Evolutionary conservation across 2,888 invertebrate genomes (phyloP).

Genomic region (Chesias legatella): DNA sequence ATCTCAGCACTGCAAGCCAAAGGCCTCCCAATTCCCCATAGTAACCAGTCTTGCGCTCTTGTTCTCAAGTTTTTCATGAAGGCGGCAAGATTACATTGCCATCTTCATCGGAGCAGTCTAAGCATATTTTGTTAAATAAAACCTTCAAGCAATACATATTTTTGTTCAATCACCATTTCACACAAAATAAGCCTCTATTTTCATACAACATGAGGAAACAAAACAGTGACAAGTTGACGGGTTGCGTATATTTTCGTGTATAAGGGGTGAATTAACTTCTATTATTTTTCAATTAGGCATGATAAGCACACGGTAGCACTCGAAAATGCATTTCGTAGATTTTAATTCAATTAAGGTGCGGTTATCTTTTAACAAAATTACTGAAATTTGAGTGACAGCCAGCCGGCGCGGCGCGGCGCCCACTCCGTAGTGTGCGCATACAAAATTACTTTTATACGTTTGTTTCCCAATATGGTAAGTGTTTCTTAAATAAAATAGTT

Average conservation of each 20-base stretch:
- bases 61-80: too few species aligned
- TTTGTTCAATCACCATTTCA: neutral
- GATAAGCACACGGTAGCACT: constrained; percentile 42
- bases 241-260: constrained; percentile 49
- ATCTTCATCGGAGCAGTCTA: too few species aligned
- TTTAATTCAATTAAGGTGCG: constrained; percentile 37
- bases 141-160: too few species aligned
- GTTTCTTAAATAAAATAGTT: constrained; percentile 1
- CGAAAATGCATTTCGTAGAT: constrained; percentile 39
- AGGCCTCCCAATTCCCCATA: too few species aligned
- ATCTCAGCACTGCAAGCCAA: too few species aligned
- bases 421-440: constrained; percentile 40
- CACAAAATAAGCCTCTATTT: neutral
- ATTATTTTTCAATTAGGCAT: constrained; percentile 61
- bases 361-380: constrained; percentile 40
- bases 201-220: constrained; percentile 7
- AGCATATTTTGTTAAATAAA: too few species aligned
- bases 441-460: constrained; percentile 27
- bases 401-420: constrained; percentile 29
- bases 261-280: constrained; percentile 45
- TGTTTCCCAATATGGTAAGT: constrained; percentile 25
- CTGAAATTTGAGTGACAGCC: constrained; percentile 29
- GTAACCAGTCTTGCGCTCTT: too few species aligned
- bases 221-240: constrained; percentile 45
- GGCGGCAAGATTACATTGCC: too few species aligned